Conservation (phyloP, 2,888 invertebrate species). For the Escarpia spicata region DNA sequence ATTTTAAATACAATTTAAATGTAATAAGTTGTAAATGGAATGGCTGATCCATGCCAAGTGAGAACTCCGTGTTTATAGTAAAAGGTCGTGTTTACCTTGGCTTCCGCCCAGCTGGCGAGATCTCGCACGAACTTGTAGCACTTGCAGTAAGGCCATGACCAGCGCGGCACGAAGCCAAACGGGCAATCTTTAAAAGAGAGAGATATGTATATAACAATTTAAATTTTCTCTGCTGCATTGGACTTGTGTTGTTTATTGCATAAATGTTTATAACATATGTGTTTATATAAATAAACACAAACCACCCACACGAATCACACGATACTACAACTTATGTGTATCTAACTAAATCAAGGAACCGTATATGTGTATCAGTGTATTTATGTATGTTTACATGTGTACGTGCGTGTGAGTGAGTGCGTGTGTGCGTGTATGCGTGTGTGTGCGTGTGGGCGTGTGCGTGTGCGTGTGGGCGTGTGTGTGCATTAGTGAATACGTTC, state of each 20-base stretch:
- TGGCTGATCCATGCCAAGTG: background rate
- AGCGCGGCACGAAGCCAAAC: background rate
- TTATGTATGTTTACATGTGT: too few species aligned
- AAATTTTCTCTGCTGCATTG: too few species aligned
- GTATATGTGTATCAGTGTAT: too few species aligned
- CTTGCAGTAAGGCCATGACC: background rate
- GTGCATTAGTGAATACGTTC: too few species aligned
- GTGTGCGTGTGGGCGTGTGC: too few species aligned
- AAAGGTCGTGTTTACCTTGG: background rate
- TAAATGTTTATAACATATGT: background rate
- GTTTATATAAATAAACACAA: background rate
- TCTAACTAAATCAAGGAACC: too few species aligned
- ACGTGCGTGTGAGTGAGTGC: too few species aligned
- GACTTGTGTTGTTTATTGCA: too few species aligned
- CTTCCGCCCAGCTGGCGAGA: background rate
- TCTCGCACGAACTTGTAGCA: slow-evolving; percentile 16
- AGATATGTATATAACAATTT: background rate
- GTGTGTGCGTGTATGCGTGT: too few species aligned
- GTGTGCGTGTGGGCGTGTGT: too few species aligned
- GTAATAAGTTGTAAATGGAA: background rate
- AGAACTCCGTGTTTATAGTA: background rate
- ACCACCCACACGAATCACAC: too few species aligned
- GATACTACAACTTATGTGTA: too few species aligned
- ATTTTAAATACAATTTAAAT: background rate
- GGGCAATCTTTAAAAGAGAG: background rate